Base-by-base conservation (phyloP, 2,113 vertebrate genomes). In the Phasianus colchicus region DNA sequence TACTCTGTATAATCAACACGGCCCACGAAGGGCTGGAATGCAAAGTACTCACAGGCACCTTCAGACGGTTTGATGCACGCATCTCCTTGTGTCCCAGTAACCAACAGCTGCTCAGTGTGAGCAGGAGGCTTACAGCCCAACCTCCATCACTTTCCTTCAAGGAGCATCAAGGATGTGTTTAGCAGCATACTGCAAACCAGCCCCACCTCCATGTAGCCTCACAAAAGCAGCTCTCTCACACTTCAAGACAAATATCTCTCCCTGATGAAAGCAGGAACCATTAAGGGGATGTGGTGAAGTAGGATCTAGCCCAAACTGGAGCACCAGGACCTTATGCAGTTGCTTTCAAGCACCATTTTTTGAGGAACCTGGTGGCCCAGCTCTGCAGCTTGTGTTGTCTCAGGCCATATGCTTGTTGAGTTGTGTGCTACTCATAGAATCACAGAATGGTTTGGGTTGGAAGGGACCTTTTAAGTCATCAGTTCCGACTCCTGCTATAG, bases 1-100 rank as follows among this genome's bases (percentile, higher is more conserved):
- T 42, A 15, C 20, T 57, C 19, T 57, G 45, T 67, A 50, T 15
- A 38, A 75, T 65, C 58, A 67, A 1, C 0, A 0, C 4, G 34
- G 29, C 24, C 15, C 13, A 4, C 8, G n/a, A 72, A 76, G 18
- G n/a, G 32, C 0, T 74, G 60, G 42, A 70, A 71, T 87, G 38
- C 50, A 29, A 91, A 20, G 4, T 25, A 50, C 40, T 86, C 43
- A 18, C 1, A 8, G 6, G 47, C 57, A 69, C 19, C 61, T 48
- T 20, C 3, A 63, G 45, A 60, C 5, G 13, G 34, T 27, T 36
- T 29, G 57, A 30, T 10, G 27, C 13, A 65, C 10, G 50, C 7
- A 43, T 43, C 82, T 58, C 64, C 18, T 69, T 61, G 42, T 2
- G 4, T 27, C 24, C 19, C 18, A 50, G 72, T 42, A 10, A 38